Evolutionary conservation across 2,888 invertebrate species (phyloP).

Genomic region (Apodemia hepburni): DNA sequence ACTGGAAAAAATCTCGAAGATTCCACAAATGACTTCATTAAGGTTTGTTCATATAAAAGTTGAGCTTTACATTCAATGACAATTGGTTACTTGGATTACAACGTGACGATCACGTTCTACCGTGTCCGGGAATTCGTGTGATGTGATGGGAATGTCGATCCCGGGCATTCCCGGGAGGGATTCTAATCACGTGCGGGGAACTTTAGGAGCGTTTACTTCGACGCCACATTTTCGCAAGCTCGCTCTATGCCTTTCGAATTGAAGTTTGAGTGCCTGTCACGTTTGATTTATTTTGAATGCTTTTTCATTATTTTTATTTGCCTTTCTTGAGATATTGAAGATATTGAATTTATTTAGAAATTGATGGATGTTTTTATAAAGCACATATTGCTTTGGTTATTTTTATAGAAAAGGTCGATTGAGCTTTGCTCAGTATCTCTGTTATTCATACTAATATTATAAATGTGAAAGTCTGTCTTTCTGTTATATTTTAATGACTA

Average conservation of each 20-base stretch:
- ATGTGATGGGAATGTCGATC: slow-evolving; percentile 48
- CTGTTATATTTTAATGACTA: too few relatives aligned
- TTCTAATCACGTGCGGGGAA: slow-evolving; percentile 37
- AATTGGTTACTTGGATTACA: slow-evolving; percentile 37
- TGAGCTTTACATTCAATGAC: slow-evolving; percentile 18
- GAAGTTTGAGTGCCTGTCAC: slow-evolving; percentile 20
- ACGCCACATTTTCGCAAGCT: slow-evolving; percentile 34
- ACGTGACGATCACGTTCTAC: slow-evolving; percentile 38
- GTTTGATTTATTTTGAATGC: slow-evolving; percentile 19
- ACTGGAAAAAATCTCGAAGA: slow-evolving; percentile 1
- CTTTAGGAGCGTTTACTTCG: slow-evolving; percentile 40
- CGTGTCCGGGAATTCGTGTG: slow-evolving; percentile 45
- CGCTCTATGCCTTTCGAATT: slow-evolving; percentile 24
- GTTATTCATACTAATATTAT: too few relatives aligned
- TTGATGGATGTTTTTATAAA: too few relatives aligned
- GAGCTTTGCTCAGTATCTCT: too few relatives aligned
- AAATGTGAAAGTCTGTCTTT: too few relatives aligned
- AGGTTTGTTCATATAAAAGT: slow-evolving; percentile 6
- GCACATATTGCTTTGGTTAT: too few relatives aligned
- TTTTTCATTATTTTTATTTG: slow-evolving; percentile 14
- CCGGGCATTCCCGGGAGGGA: slow-evolving; percentile 28
- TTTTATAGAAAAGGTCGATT: too few relatives aligned
- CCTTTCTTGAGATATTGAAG: slow-evolving; percentile 5
- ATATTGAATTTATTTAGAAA: neutral
- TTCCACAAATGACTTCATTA: slow-evolving; percentile 12